Evolutionary conservation across 2,888 invertebrate species (phyloP).

Genomic region (Euzophera pinguis): DNA sequence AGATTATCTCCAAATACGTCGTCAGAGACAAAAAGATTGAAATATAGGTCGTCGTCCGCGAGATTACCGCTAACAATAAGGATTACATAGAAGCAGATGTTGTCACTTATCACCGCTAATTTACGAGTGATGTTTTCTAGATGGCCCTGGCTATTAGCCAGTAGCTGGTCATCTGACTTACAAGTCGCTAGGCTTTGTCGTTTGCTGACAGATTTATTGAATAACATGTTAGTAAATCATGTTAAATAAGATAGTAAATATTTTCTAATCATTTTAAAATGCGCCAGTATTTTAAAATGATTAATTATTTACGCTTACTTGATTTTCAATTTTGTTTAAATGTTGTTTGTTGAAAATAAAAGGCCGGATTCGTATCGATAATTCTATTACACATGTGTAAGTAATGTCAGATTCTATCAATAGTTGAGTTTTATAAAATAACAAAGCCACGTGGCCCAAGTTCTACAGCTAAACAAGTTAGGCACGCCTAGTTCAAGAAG

Average conservation of each 20-base stretch:
- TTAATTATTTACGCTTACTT: background rate
- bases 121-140: conserved; percentile 6
- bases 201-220: conserved; percentile 5
- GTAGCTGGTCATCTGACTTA: conserved; percentile 9
- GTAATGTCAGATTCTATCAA: no score
- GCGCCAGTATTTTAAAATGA: background rate
- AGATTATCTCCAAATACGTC: background rate
- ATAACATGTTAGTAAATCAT: background rate
- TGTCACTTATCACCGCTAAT: conserved; percentile 12
- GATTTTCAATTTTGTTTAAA: no score
- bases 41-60: background rate
- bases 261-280: background rate
- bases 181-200: conserved; percentile 10
- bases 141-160: conserved; percentile 10
- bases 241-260: background rate
- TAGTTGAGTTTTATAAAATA: no score
- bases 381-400: no score
- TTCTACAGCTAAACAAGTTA: no score
- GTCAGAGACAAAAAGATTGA: background rate
- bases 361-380: no score
- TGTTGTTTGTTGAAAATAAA: no score
- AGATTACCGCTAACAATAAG: background rate
- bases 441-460: no score
- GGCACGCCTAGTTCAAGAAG: no score
- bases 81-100: conserved; percentile 3